Evolutionary conservation across 2,797 vertebrate species (phyloP), one percentile per base, ranked within the genome.

Genomic region (Pantherophis vulpinus): DNA sequence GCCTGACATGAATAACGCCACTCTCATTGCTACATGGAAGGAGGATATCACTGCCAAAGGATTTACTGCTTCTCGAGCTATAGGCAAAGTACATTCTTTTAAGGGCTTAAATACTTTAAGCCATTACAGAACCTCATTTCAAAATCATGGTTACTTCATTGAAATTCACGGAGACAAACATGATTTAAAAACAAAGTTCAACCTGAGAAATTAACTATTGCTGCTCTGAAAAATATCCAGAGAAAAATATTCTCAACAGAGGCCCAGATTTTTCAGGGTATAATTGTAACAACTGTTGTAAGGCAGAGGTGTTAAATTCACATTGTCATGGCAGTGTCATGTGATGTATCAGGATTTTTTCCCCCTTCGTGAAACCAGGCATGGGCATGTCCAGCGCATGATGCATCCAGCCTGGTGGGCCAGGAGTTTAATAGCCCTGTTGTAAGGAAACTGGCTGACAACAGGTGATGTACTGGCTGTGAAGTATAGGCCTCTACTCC

Each of bases 1-100:
- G 66, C 42, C 95, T 88, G 59, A 70, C 51, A 90, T 94, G 93
- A 97, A 95, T 96, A 96, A 97, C 88, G 94, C 92, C 96, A 70
- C 87, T 94, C 86, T 94, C 89, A 90, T 3, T 94, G 94, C 89
- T 93, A 95, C 86, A 95, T 37, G 63, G 91, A 94, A 96, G 79
- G 37, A 94, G 54, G 66, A 88, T 95, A 93, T 83, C 94, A 2
- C 59, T 92, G 93, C 37, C 92, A 94, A 92, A 97, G 79, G 42
- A 95, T 94, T 96, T 95, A 96, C 93, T 94, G 90, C 51, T 92
- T 94, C 91, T 92, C 60, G 79, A 95, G 91, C 7, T 42, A 66
- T 0, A 1, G 56, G 59, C 93, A 94, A 95, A 95, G 54, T 66
- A 60, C 29, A 89, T 89, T 91, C 66, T 96, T 96, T 93, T 92